phyloP scores from a whole-genome alignment of 2,797 vertebrate genomes.

The Clamator glandarius region DNA sequence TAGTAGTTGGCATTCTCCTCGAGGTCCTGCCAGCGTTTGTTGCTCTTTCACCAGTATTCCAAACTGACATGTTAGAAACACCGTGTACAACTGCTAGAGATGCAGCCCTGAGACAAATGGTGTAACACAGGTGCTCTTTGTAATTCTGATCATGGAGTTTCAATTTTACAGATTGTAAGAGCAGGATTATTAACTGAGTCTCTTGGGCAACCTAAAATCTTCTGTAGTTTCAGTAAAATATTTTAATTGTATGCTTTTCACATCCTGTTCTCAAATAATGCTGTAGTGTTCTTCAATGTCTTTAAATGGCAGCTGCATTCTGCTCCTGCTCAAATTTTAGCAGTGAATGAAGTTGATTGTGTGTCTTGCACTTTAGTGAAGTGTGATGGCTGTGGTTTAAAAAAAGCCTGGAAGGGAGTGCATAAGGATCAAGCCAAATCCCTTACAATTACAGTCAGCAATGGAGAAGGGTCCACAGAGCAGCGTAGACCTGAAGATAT shows the following conservation, averaged over 20 bases:
- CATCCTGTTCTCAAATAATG: neutral
- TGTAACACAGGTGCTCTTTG: neutral
- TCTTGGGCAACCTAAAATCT: neutral
- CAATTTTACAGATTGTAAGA: neutral
- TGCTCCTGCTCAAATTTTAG: neutral
- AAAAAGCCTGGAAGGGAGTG: neutral
- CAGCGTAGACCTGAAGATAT: neutral
- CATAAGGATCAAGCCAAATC: neutral
- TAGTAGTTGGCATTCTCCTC: neutral
- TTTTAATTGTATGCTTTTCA: neutral
- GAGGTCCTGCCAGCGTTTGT: neutral
- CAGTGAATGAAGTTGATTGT: neutral
- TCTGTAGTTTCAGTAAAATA: neutral
- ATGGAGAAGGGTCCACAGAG: neutral
- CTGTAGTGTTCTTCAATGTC: neutral
- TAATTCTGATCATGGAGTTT: neutral
- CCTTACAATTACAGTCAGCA: neutral
- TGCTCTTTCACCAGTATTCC: neutral
- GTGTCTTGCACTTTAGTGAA: neutral
- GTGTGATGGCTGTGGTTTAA: neutral
- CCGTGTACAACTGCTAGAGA: neutral
- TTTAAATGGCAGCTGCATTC: neutral
- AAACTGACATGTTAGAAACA: neutral
- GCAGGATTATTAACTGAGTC: neutral
- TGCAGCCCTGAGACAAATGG: neutral